These are phyloP conservation scores for Galaxea fascicularis DNA, from an alignment of 92 coral and sea anemone species.

Conservation along the genomic window DNA sequence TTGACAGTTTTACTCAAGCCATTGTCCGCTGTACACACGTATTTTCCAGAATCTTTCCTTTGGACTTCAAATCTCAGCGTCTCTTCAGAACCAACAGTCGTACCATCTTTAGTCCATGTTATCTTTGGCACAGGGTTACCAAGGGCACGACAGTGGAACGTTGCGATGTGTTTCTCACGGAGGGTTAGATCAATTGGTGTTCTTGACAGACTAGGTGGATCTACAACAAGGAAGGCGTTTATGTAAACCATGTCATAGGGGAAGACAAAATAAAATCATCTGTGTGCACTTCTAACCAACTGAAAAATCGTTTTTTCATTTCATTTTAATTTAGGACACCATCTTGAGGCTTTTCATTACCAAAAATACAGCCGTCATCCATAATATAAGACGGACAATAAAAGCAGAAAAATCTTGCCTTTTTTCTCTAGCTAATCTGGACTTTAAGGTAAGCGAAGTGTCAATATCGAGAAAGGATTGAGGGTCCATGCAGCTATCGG, in stretches of 20 bases:
- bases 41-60: conserved; percentile 10
- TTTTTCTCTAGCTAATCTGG: too few species aligned
- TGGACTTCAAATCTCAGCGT: neutral
- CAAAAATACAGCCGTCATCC: too few species aligned
- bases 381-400: too few species aligned
- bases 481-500: too few species aligned
- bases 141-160: conserved; percentile 8
- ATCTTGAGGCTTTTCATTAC: too few species aligned
- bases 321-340: too few species aligned
- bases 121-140: conserved; percentile 31
- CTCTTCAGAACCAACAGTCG: neutral
- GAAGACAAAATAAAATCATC: too few species aligned
- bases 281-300: too few species aligned
- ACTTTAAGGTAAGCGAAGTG: too few species aligned
- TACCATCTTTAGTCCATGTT: conserved; percentile 26
- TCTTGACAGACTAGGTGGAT: neutral
- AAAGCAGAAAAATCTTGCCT: too few species aligned
- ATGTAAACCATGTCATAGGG: neutral
- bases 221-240: neutral
- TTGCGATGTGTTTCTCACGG: neutral
- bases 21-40: conserved; percentile 25
- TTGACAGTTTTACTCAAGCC: neutral
- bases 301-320: too few species aligned
- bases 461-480: too few species aligned
- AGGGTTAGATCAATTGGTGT: conserved; percentile 2